A percentile compares a stretch with the other conserved stretches of the same genome.
phyloP scores from a whole-genome alignment of 2,888 invertebrate genomes.

The Alentia gelatinosa region DNA sequence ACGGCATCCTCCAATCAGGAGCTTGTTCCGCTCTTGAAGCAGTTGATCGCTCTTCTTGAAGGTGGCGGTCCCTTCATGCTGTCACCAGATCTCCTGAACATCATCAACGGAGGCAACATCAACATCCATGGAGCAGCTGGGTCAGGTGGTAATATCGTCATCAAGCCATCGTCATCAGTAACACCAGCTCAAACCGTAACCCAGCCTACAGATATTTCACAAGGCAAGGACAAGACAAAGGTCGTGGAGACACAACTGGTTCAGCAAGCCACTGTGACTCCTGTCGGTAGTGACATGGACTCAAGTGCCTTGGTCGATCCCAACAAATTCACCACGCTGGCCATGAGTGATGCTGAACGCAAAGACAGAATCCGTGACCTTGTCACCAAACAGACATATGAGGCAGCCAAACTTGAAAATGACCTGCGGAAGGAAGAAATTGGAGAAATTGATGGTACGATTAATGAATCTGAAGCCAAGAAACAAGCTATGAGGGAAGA shows the following conservation, averaged over 20 bases:
- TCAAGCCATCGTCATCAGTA: not conserved
- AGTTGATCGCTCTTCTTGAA: slow-evolving; percentile 76
- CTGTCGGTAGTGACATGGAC: not conserved
- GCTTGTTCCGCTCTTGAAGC: slow-evolving; percentile 76
- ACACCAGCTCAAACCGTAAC: not conserved
- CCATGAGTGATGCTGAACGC: slow-evolving; percentile 61
- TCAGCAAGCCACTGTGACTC: not conserved
- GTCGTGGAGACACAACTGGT: slow-evolving; percentile 46
- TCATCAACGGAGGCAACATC: slow-evolving; percentile 61
- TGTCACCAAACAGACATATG: slow-evolving; percentile 77
- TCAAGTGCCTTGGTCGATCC: slow-evolving; percentile 27
- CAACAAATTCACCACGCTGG: slow-evolving; percentile 23
- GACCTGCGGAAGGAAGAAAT: slow-evolving; percentile 74
- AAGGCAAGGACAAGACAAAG: not conserved
- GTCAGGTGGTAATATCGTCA: not conserved
- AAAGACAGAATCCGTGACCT: slow-evolving; percentile 70
- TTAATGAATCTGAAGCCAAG: slow-evolving; percentile 73
- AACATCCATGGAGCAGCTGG: slow-evolving; percentile 42
- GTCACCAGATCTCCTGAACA: slow-evolving; percentile 72
- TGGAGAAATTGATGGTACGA: slow-evolving; percentile 69
- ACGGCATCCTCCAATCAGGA: slow-evolving; percentile 70
- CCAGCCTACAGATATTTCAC: not conserved
- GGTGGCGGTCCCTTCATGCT: slow-evolving; percentile 76
- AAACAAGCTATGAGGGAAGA: slow-evolving; percentile 71
- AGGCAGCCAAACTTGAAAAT: slow-evolving; percentile 77